Evolutionary conservation across 2,113 vertebrate species (phyloP), one percentile per base, ranked within the genome.

Genomic region (Pseudorasbora parva): DNA sequence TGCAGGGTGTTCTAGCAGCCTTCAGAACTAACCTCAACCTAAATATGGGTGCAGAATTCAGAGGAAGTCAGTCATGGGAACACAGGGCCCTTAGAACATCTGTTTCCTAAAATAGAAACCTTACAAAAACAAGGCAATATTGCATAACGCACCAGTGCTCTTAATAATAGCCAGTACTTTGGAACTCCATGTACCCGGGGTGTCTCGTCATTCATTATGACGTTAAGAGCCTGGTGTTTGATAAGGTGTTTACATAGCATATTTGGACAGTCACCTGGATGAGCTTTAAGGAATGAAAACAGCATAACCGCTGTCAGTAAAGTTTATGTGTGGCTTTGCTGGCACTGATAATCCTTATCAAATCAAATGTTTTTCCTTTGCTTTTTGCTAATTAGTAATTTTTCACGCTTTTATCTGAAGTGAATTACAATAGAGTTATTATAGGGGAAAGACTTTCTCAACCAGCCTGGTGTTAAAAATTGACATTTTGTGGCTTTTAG

Each of bases 41-140:
- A 33, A 82, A 78, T 77, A 64, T 9, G 17, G 33, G 62, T 80
- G 78, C 64, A 72, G 3, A 76, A 17, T 59, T 43, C 56, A 12
- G 62, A 69, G 51, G 78, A 77, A 59, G 59, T 83, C 25, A 37
- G 5, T 33, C 10, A 23, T 87, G 82, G 81, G 78, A 84, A 73
- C 4, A 5, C 43, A 17, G 56, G 74, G 37, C 57, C 54, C 73
- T 23, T 21, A 64, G 64, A 87, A 82, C 73, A 84, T 82, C 82
- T 87, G 82, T 60, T 62, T 75, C 8, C 75, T 60, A 82, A 84
- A 82, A 82, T 84, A 84, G 72, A 79, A 78, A 68, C 57, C 27
- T 23, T 78, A 25, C 30, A 62, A 81, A 81, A 84, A 78, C 86
- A 84, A 14, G 7, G 45, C 21, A 78, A 25, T 56, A 21, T 87